These are phyloP conservation scores for Araneus ventricosus DNA, from an alignment of 1,140 invertebrate species.

Conservation along the genomic window DNA sequence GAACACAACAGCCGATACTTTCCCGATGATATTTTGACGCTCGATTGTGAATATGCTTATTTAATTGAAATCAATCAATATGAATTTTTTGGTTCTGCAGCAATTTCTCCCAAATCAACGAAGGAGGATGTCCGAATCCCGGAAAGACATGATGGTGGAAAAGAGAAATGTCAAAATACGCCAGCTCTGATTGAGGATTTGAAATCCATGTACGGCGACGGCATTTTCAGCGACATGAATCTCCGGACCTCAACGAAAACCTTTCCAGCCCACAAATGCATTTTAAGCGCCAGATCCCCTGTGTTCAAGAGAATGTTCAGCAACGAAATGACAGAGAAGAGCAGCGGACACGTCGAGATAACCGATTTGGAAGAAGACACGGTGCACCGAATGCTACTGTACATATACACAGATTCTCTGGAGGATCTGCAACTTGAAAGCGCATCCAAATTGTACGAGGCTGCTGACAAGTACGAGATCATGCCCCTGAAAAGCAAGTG, in stretches of 20 bases:
- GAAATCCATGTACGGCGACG: background rate
- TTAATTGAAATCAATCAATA: background rate
- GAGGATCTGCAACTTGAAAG: background rate
- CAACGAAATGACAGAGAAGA: background rate
- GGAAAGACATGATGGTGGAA: too few species aligned
- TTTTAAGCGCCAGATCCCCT: background rate
- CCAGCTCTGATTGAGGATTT: background rate
- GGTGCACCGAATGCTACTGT: background rate
- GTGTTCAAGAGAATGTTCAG: background rate
- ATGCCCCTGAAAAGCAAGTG: background rate
- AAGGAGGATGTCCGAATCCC: background rate
- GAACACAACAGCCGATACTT: background rate
- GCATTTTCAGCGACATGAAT: constrained; percentile 77
- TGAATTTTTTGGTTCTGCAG: background rate
- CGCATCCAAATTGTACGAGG: background rate
- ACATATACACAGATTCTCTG: background rate
- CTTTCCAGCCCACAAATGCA: background rate
- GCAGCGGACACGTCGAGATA: background rate
- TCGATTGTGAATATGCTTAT: background rate
- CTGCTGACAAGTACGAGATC: background rate
- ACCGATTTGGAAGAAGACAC: background rate
- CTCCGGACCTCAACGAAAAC: constrained; percentile 76
- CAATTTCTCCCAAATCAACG: background rate
- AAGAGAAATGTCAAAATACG: background rate
- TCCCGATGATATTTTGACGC: background rate